A percentile compares a stretch with the other conserved stretches of the same genome.
Evolutionary conservation across 2,888 invertebrate species (phyloP).

Genomic region (Drosophila demipolita): DNA sequence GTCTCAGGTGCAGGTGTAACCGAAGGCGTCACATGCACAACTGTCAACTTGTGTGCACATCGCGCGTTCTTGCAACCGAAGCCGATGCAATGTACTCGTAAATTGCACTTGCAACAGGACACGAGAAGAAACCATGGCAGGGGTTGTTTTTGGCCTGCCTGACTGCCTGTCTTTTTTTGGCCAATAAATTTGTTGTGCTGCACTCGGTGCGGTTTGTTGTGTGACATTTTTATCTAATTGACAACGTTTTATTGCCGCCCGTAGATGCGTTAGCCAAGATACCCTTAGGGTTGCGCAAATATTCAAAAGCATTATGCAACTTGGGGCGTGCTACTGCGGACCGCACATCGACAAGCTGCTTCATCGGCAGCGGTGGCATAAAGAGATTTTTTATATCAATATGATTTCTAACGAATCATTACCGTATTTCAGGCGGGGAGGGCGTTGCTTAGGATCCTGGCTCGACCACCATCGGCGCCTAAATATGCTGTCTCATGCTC

Average conservation of each 20-base stretch:
- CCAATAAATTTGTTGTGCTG: slow-evolving; percentile 76
- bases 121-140: slow-evolving; percentile 21
- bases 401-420: slow-evolving; percentile 73
- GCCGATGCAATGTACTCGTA: slow-evolving; percentile 64
- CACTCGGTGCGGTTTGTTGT: slow-evolving; percentile 81
- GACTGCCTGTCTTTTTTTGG: slow-evolving; percentile 17
- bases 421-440: slow-evolving; percentile 2
- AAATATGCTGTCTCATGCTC: slow-evolving; percentile 58
- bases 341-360: slow-evolving; percentile 49
- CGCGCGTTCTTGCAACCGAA: slow-evolving; percentile 20
- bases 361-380: slow-evolving; percentile 25
- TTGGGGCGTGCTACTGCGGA: slow-evolving; percentile 76
- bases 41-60: slow-evolving; percentile 63
- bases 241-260: slow-evolving; percentile 73
- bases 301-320: slow-evolving; percentile 18
- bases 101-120: slow-evolving; percentile 68
- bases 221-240: slow-evolving; percentile 85
- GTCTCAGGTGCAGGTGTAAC: slow-evolving; percentile 69
- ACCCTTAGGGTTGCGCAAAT: slow-evolving; percentile 39
- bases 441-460: slow-evolving; percentile 40
- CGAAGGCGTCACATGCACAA: slow-evolving; percentile 75
- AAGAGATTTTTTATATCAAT: slow-evolving; percentile 30
- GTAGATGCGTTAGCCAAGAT: slow-evolving; percentile 46
- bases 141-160: slow-evolving; percentile 40
- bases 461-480: slow-evolving; percentile 53